Conservation (phyloP, 2,797 vertebrate genomes). For the Sphenodon punctatus region DNA sequence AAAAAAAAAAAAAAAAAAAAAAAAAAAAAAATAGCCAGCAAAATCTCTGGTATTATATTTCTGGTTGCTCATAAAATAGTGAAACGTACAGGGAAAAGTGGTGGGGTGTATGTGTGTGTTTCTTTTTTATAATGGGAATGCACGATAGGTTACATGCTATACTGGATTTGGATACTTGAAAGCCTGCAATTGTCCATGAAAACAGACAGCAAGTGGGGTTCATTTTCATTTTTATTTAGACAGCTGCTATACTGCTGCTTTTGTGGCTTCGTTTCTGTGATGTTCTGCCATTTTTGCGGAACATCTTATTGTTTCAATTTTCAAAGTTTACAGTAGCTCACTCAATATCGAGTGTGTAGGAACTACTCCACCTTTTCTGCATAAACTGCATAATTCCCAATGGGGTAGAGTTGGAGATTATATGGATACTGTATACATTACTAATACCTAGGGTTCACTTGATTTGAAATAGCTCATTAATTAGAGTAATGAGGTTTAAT, state of each 20-base stretch:
- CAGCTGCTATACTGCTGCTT: background rate
- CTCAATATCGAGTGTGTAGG: constrained; percentile 1
- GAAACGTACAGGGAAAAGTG: background rate
- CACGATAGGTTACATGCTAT: background rate
- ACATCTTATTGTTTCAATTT: constrained; percentile 11
- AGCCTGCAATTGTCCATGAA: constrained; percentile 20
- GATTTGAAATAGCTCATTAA: background rate
- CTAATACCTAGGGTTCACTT: constrained; percentile 29
- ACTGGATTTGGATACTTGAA: background rate
- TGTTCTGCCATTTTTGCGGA: constrained; percentile 33
- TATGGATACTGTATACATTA: rapidly evolving
- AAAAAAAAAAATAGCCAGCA: too few species aligned
- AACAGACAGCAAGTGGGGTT: constrained; percentile 12
- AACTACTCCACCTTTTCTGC: constrained; percentile 14
- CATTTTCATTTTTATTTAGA: constrained; percentile 7
- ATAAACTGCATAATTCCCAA: background rate
- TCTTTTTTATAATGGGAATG: background rate
- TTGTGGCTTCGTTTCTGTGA: constrained; percentile 40
- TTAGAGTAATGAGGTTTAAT: background rate
- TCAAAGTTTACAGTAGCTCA: constrained; percentile 1
- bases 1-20: too few species aligned
- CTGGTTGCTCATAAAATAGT: background rate
- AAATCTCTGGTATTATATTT: too few species aligned
- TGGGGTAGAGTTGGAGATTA: background rate
- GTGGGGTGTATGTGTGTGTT: too few species aligned